These are phyloP conservation scores for Petrocephalus schoutedeni DNA, from an alignment of 2,797 vertebrate genomes.

Conservation along the genomic window DNA sequence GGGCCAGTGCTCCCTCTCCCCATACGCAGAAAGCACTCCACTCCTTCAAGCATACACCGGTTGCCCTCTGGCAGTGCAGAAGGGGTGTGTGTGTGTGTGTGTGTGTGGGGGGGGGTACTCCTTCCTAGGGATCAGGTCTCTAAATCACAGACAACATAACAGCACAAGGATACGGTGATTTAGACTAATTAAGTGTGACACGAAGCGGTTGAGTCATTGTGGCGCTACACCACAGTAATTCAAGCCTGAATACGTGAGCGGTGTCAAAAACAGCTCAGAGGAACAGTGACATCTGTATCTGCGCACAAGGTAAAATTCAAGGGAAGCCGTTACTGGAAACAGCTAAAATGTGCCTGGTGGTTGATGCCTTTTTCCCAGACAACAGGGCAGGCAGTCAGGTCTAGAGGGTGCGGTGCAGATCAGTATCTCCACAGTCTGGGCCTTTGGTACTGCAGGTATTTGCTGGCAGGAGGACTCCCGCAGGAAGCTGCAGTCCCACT, in stretches of 20 bases:
- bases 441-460: background rate
- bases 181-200: constrained; percentile 34
- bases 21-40: background rate
- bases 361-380: background rate
- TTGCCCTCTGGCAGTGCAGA: background rate
- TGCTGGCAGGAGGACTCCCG: background rate
- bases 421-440: constrained; percentile 19
- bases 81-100: too few relatives aligned
- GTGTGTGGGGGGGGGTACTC: background rate
- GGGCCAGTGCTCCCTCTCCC: background rate
- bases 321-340: background rate
- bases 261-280: background rate
- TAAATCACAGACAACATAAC: background rate
- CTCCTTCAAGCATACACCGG: background rate
- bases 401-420: constrained; percentile 15
- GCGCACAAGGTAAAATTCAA: background rate
- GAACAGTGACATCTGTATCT: background rate
- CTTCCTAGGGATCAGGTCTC: background rate
- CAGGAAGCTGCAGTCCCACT: background rate
- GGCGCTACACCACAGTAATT: constrained; percentile 29
- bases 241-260: constrained; percentile 4
- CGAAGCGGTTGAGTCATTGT: constrained; percentile 23
- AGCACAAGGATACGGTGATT: background rate
- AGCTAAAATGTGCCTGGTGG: background rate
- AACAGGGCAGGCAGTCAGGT: constrained; percentile 17